Conservation (phyloP, 2,888 invertebrate species). For the Eupeodes luniger region DNA sequence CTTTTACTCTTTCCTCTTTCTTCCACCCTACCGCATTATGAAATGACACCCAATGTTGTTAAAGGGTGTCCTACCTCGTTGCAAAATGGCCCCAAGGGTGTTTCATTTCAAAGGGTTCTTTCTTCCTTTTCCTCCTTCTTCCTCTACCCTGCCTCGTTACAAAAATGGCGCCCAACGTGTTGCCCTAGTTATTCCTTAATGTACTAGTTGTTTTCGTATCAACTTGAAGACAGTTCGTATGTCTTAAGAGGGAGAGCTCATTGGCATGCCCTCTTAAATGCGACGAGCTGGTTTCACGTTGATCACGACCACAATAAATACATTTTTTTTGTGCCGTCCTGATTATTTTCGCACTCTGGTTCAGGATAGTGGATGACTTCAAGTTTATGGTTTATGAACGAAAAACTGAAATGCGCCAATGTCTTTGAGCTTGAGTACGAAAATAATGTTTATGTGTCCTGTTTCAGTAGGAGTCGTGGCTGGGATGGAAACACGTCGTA, state of each 20-base stretch:
- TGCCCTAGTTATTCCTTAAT: not conserved
- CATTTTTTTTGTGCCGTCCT: not conserved
- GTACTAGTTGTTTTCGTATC: not conserved
- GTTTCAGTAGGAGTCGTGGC: not conserved
- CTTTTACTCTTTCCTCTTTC: too few relatives aligned
- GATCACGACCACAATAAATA: not conserved
- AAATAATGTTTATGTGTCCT: not conserved
- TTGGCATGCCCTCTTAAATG: not conserved
- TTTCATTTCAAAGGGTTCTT: too few relatives aligned
- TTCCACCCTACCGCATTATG: too few relatives aligned
- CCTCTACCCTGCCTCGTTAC: not conserved
- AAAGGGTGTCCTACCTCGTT: too few relatives aligned
- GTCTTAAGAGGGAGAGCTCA: not conserved
- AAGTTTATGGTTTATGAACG: not conserved
- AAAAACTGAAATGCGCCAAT: not conserved
- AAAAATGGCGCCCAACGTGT: not conserved
- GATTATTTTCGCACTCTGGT: not conserved
- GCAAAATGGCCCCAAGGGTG: too few relatives aligned
- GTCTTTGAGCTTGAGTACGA: not conserved
- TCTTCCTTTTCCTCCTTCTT: too few relatives aligned
- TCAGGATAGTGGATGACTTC: not conserved
- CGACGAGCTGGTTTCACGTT: not conserved
- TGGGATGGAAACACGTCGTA: not conserved
- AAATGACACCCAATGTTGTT: too few relatives aligned
- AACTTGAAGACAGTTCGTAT: not conserved